These are phyloP conservation scores for Calcarius ornatus DNA, from an alignment of 2,113 vertebrate genomes.

Conservation along the genomic window DNA sequence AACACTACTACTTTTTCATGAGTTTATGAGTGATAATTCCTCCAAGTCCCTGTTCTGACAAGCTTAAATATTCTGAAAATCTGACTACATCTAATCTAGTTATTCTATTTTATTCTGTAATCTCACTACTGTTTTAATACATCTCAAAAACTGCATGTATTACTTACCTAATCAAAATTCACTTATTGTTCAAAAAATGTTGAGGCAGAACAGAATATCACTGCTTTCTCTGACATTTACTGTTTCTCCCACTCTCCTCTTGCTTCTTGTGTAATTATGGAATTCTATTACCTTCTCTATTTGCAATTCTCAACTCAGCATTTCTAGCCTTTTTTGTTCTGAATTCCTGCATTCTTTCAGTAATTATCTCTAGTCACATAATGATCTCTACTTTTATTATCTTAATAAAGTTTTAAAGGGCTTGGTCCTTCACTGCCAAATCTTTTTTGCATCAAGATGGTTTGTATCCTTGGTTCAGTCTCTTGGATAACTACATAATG, in stretches of 20 bases:
- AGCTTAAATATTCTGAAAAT: background rate
- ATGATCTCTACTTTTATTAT: background rate
- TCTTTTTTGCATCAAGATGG: background rate
- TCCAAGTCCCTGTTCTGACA: background rate
- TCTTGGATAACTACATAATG: background rate
- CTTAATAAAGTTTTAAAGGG: background rate
- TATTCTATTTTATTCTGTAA: background rate
- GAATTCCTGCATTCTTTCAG: background rate
- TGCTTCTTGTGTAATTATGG: background rate
- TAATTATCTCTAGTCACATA: background rate
- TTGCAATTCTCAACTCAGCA: background rate
- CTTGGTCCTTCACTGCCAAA: background rate
- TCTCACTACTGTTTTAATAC: background rate
- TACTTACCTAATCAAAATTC: background rate
- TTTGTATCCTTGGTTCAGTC: background rate
- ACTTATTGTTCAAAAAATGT: background rate
- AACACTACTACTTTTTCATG: background rate
- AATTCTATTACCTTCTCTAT: background rate
- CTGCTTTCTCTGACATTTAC: background rate
- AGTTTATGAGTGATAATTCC: background rate
- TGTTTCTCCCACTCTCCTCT: background rate
- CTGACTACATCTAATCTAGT: background rate
- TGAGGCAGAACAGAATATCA: background rate
- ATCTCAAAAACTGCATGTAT: background rate
- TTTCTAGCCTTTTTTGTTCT: background rate